Percentiles rank a stretch among this genome's conserved stretches.
Conservation (phyloP, 1,140 invertebrate species). For the Drosophila pseudoananassae region DNA sequence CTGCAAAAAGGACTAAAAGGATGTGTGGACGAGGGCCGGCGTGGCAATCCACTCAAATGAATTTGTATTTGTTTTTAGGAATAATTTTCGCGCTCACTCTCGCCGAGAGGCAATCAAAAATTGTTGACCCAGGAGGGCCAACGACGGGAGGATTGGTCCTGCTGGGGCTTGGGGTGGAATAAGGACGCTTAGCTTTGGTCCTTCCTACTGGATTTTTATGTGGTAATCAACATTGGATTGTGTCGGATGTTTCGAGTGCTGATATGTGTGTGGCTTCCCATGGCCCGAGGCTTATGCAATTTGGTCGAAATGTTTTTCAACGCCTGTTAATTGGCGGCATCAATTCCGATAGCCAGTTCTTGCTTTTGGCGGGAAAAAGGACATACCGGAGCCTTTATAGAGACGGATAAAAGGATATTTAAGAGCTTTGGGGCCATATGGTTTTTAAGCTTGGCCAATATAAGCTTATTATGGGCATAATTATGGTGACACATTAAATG, state of each 20-base stretch:
- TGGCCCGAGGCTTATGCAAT: constrained; percentile 55
- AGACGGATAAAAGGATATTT: constrained; percentile 28
- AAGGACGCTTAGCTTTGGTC: constrained; percentile 48
- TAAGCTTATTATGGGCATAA: constrained; percentile 28
- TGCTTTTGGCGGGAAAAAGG: constrained; percentile 5
- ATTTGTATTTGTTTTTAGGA: constrained; percentile 79
- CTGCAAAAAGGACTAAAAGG: constrained; percentile 69
- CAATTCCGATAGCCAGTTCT: constrained; percentile 54
- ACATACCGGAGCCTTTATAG: not conserved
- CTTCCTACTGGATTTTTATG: constrained; percentile 69
- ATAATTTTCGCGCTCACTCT: constrained; percentile 59
- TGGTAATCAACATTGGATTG: constrained; percentile 78
- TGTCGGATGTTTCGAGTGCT: constrained; percentile 71
- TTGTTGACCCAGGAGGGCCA: constrained; percentile 53
- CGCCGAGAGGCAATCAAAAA: constrained; percentile 67
- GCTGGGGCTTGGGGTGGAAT: constrained; percentile 6
- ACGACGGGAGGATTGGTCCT: constrained; percentile 26
- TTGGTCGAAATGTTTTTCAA: constrained; percentile 58
- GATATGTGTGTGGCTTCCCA: constrained; percentile 59
- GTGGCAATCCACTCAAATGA: constrained; percentile 76
- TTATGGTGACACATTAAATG: constrained; percentile 21
- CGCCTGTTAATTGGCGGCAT: constrained; percentile 61
- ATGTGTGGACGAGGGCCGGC: constrained; percentile 37
- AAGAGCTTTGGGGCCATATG: constrained; percentile 26
- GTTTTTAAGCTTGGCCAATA: constrained; percentile 9